Conservation (phyloP, 2,888 invertebrate species). For the Coenonympha glycerion region DNA sequence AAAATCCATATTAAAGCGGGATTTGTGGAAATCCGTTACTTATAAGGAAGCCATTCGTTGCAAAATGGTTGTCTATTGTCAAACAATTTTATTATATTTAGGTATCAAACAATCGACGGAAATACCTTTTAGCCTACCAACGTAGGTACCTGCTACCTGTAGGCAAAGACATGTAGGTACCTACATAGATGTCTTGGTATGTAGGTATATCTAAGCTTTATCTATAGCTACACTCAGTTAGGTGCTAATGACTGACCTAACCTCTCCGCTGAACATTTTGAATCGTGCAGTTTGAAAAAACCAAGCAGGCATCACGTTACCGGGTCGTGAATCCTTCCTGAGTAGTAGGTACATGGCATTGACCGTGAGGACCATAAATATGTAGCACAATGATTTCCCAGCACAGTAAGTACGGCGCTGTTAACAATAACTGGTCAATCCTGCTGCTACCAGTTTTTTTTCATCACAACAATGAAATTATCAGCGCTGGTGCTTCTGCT, state of each 20-base stretch:
- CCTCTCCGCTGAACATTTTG: neutral
- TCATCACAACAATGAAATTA: conserved; percentile 40
- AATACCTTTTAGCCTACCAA: too few species aligned
- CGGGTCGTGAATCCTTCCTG: conserved; percentile 16
- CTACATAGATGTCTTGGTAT: too few species aligned
- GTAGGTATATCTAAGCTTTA: too few species aligned
- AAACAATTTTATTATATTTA: too few species aligned
- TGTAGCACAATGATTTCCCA: conserved; percentile 33
- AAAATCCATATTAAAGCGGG: too few species aligned
- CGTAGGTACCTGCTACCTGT: too few species aligned
- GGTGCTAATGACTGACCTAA: conserved; percentile 2
- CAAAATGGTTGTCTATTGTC: too few species aligned
- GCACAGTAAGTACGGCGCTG: conserved; percentile 51
- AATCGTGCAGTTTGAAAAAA: neutral
- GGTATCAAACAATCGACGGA: too few species aligned
- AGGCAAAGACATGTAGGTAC: too few species aligned
- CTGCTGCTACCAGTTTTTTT: neutral
- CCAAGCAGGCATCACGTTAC: neutral
- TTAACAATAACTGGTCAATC: conserved; percentile 37
- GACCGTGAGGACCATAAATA: conserved; percentile 45
- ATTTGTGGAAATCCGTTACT: too few species aligned
- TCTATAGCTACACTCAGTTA: neutral
- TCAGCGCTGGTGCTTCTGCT: conserved; percentile 42
- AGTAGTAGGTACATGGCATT: conserved; percentile 22
- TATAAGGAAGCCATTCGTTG: too few species aligned